Conservation (phyloP, 2,888 invertebrate species). For the Tridacna gigas region DNA sequence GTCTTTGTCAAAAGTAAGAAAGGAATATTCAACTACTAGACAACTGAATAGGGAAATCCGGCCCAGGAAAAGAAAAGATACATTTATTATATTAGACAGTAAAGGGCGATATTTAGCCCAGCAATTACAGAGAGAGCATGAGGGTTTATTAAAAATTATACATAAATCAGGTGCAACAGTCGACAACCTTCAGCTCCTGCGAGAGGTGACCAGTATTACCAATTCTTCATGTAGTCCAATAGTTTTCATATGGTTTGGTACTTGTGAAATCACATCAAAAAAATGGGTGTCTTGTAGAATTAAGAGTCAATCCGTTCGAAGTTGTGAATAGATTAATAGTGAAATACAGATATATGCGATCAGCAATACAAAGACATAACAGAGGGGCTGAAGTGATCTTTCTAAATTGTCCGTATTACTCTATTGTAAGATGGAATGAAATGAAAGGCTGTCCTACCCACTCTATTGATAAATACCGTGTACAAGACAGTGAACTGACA, state of each 20-base stretch:
- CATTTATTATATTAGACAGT: conserved; percentile 5
- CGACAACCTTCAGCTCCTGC: neutral
- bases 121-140: neutral
- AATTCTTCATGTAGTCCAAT: neutral
- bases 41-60: neutral
- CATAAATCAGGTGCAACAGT: neutral
- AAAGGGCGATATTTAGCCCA: neutral
- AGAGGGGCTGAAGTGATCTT: neutral
- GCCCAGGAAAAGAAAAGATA: neutral
- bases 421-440: neutral
- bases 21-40: neutral
- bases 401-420: conserved; percentile 4
- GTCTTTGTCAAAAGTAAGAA: conserved; percentile 1
- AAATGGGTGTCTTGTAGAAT: neutral
- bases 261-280: conserved; percentile 4
- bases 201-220: neutral
- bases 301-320: neutral
- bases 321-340: neutral
- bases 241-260: conserved; percentile 5
- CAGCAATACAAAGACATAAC: conserved; percentile 2
- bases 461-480: neutral
- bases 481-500: neutral
- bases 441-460: neutral
- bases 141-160: neutral
- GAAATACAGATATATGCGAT: neutral